Conservation (phyloP, 2,888 invertebrate genomes). For the Morpho deidamia region DNA sequence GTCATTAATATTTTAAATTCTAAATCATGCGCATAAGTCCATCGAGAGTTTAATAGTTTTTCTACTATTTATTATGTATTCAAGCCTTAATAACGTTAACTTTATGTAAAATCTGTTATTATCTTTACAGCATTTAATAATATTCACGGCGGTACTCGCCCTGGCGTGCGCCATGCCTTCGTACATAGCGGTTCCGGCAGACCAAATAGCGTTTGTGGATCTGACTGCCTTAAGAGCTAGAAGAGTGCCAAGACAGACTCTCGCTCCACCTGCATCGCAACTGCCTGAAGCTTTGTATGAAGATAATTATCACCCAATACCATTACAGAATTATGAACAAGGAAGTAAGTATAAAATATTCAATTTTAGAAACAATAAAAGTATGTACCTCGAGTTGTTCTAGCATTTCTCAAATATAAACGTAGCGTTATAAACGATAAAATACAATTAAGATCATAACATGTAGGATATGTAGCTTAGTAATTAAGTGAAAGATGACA, state of each 20-base stretch:
- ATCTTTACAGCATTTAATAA: constrained; percentile 46
- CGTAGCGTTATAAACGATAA: too few relatives aligned
- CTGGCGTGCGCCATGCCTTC: constrained; percentile 68
- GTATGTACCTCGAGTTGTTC: too few relatives aligned
- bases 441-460: too few relatives aligned
- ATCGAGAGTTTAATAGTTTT: too few relatives aligned
- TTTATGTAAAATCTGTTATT: neutral
- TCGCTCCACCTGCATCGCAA: constrained; percentile 46
- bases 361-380: neutral
- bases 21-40: too few relatives aligned
- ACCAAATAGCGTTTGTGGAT: constrained; percentile 79
- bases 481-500: too few relatives aligned
- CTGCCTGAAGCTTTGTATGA: constrained; percentile 40
- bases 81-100: neutral
- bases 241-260: constrained; percentile 57
- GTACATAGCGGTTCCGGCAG: constrained; percentile 80
- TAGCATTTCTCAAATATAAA: too few relatives aligned
- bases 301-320: constrained; percentile 49
- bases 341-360: constrained; percentile 45
- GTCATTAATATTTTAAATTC: too few relatives aligned
- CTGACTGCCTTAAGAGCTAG: constrained; percentile 56
- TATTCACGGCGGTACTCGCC: constrained; percentile 45
- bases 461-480: too few relatives aligned
- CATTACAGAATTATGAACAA: constrained; percentile 37
- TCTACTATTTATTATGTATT: too few relatives aligned